phyloP scores from a whole-genome alignment of 2,113 vertebrate genomes.

The Agapornis roseicollis region DNA sequence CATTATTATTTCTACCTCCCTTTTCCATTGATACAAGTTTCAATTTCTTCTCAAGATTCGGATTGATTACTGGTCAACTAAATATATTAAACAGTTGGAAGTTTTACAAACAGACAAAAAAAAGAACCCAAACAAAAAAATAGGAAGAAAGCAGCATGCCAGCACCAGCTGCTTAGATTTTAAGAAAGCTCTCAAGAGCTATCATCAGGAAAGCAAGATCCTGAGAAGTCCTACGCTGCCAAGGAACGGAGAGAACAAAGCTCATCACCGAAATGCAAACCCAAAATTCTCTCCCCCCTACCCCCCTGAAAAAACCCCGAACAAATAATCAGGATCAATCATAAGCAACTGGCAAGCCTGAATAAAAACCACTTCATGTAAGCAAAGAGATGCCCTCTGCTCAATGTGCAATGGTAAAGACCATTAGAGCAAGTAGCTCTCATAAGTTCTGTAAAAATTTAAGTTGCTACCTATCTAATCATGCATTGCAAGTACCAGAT shows the following conservation, averaged over 20 bases:
- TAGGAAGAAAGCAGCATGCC: not conserved
- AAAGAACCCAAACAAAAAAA: not conserved
- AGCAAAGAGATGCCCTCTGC: not conserved
- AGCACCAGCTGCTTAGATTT: not conserved
- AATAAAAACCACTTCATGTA: not conserved
- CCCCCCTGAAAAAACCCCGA: rapidly evolving
- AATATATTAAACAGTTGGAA: not conserved
- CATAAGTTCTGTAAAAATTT: not conserved
- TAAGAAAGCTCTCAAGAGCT: not conserved
- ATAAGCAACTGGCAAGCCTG: not conserved
- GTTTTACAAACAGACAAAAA: not conserved
- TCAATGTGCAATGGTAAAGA: not conserved
- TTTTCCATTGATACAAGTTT: not conserved
- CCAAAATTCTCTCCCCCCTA: not conserved
- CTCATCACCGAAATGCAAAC: not conserved
- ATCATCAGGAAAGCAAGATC: not conserved
- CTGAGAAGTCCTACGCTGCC: not conserved
- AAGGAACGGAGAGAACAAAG: not conserved
- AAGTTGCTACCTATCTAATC: not conserved
- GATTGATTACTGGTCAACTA: not conserved
- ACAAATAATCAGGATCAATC: not conserved
- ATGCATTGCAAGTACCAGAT: not conserved
- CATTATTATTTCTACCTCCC: not conserved
- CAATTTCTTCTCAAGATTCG: not conserved
- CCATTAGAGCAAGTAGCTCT: not conserved